These are phyloP conservation scores for Sturnira hondurensis DNA, from an alignment of 2,113 vertebrate species.

Conservation along the genomic window DNA sequence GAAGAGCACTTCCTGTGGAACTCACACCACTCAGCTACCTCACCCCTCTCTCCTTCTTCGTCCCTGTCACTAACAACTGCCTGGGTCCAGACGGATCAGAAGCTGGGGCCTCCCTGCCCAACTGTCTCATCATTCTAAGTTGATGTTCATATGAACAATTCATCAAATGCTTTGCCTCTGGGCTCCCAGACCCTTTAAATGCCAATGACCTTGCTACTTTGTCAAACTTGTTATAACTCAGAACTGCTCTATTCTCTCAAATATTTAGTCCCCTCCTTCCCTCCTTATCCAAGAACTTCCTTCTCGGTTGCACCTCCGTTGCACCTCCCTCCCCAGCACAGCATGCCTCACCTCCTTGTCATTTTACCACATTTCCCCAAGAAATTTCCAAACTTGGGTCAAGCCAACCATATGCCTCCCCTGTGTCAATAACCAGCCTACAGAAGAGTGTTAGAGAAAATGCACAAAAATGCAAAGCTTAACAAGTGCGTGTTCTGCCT, in stretches of 20 bases:
- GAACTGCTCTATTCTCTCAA: constrained; percentile 2
- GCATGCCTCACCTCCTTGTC: background rate
- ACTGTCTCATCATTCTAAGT: background rate
- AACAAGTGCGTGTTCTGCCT: background rate
- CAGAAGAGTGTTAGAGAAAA: background rate
- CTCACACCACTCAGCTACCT: background rate
- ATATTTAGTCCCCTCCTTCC: background rate
- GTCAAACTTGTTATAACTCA: background rate
- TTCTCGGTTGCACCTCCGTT: background rate
- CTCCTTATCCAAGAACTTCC: background rate
- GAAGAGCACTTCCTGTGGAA: background rate
- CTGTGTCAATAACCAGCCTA: background rate
- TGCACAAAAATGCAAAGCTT: background rate
- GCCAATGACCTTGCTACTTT: background rate
- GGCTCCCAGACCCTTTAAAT: background rate
- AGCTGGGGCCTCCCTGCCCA: background rate
- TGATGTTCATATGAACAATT: background rate
- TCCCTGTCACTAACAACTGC: background rate
- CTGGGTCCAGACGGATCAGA: background rate
- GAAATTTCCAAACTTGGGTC: background rate
- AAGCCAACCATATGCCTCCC: background rate
- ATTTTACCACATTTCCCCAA: background rate
- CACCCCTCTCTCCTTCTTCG: background rate
- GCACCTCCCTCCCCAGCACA: background rate
- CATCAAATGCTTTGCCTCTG: background rate